A percentile compares a stretch with the other conserved stretches of the same genome.
Evolutionary conservation across 2,113 vertebrate genomes (phyloP).

Genomic region (Limnothrissa miodon): DNA sequence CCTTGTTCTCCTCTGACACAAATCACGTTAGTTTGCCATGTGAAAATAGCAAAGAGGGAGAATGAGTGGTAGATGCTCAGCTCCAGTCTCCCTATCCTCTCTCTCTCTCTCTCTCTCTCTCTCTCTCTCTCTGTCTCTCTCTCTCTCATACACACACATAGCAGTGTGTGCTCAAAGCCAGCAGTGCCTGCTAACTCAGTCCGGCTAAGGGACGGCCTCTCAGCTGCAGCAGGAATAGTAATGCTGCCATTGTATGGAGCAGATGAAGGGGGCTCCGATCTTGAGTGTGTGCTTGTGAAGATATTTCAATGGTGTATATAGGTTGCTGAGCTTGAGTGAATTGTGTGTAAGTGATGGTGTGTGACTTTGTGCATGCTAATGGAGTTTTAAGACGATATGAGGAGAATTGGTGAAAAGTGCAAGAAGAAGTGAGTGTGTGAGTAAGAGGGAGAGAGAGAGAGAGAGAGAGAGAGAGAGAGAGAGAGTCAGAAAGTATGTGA

Average conservation of each 20-base stretch:
- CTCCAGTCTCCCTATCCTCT: no score
- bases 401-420: background rate
- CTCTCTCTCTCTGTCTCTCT: background rate
- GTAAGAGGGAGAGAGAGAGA: background rate
- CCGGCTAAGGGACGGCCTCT: background rate
- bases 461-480: background rate
- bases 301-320: constrained; percentile 16
- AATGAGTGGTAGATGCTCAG: background rate
- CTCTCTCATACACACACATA: constrained; percentile 14
- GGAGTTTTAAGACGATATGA: background rate
- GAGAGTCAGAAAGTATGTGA: background rate
- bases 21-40: background rate
- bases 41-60: background rate
- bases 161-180: background rate
- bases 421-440: background rate
- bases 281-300: background rate
- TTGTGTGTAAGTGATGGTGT: background rate
- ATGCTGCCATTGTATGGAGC: constrained; percentile 4
- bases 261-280: background rate
- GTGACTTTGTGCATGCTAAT: background rate
- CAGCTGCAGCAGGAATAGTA: constrained; percentile 1
- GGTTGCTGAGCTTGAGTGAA: background rate
- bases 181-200: background rate
- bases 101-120: background rate
- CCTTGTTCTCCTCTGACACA: background rate